phyloP scores from a whole-genome alignment of 1,140 invertebrate genomes.

The Eubasilissa regina region DNA sequence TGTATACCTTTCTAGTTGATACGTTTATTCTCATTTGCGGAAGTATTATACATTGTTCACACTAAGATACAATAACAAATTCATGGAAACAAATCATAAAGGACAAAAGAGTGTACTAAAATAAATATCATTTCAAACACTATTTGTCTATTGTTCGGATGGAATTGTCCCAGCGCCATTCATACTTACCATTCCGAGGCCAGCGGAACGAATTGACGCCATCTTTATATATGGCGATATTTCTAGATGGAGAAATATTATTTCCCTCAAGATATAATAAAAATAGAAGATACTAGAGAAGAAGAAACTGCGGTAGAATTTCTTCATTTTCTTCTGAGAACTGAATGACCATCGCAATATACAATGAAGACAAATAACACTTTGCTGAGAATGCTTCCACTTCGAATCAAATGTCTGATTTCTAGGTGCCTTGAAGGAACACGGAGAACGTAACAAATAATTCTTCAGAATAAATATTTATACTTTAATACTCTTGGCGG shows the following conservation, averaged over 20 bases:
- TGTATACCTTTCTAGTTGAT: too few species aligned
- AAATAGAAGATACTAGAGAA: not conserved
- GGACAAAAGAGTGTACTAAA: conserved; percentile 34
- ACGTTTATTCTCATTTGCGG: not conserved
- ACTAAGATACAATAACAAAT: conserved; percentile 1
- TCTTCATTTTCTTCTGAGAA: conserved; percentile 2
- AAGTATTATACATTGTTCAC: not conserved
- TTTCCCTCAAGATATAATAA: conserved; percentile 27
- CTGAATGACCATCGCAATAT: conserved; percentile 1
- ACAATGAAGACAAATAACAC: too few species aligned
- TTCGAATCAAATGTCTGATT: too few species aligned
- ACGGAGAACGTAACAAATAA: too few species aligned
- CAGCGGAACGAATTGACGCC: conserved; percentile 23
- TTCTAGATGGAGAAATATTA: conserved; percentile 41
- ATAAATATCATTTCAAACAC: conserved; percentile 37
- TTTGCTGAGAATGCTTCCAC: too few species aligned
- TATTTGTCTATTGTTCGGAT: conserved; percentile 35
- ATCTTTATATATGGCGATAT: conserved; percentile 31
- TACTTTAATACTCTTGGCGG: too few species aligned
- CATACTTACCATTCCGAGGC: not conserved
- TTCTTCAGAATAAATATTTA: too few species aligned
- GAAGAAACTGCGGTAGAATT: conserved; percentile 16
- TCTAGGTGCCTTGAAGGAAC: too few species aligned
- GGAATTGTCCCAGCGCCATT: conserved; percentile 9
- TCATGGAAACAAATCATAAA: conserved; percentile 29